These are phyloP conservation scores for Sebastes minor DNA, from an alignment of 2,797 vertebrate genomes.

Conservation along the genomic window DNA sequence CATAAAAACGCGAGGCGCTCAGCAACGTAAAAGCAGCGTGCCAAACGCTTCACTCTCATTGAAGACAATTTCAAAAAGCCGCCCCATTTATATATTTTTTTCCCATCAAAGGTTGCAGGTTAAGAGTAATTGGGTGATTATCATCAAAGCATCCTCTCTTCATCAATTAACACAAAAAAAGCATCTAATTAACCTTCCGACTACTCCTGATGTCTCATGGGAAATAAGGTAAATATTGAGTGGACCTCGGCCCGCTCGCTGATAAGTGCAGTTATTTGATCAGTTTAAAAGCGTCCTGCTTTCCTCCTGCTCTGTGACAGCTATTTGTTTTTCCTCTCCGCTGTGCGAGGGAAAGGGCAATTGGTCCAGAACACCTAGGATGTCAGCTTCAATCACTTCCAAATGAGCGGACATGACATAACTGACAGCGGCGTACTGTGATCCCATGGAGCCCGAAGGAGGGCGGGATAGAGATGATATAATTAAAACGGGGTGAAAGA, in stretches of 20 bases:
- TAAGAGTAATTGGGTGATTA: not conserved
- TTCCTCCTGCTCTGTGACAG: not conserved
- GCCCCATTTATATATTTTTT: not conserved
- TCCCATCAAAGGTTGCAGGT: not conserved
- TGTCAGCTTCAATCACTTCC: constrained; percentile 40
- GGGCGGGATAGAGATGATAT: not conserved
- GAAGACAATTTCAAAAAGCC: too few relatives aligned
- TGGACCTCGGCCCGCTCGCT: not conserved
- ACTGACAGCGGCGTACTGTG: constrained; percentile 14
- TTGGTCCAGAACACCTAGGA: constrained; percentile 12
- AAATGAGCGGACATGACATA: constrained; percentile 46
- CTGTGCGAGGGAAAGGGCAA: constrained; percentile 25
- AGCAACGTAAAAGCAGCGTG: too few relatives aligned
- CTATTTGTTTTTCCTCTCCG: not conserved
- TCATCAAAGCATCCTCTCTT: constrained; percentile 16
- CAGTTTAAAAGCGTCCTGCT: not conserved
- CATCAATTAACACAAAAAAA: constrained; percentile 3
- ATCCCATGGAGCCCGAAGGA: constrained; percentile 1
- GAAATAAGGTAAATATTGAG: not conserved
- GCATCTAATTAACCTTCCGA: constrained; percentile 41
- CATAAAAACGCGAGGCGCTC: too few relatives aligned
- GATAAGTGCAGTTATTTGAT: not conserved
- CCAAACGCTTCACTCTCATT: too few relatives aligned
- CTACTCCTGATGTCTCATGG: not conserved
- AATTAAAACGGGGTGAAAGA: constrained; percentile 30